phyloP scores from a whole-genome alignment of 2,113 vertebrate genomes.

The Podocnemis expansa region DNA sequence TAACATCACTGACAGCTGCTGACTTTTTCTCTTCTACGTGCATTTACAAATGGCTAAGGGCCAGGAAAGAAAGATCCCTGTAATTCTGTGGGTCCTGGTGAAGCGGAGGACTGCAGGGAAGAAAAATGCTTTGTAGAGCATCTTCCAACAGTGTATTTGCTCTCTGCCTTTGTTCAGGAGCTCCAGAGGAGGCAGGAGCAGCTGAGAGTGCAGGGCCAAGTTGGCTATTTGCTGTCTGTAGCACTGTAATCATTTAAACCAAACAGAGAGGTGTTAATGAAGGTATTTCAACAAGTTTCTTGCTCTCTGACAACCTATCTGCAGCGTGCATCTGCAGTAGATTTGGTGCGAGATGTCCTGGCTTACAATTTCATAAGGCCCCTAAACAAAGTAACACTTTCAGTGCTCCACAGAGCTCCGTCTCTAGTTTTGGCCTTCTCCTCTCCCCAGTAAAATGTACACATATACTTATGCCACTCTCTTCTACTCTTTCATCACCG shows the following conservation, averaged over 20 bases:
- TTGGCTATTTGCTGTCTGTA: background rate
- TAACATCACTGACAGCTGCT: background rate
- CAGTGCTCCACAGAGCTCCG: background rate
- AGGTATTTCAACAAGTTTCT: background rate
- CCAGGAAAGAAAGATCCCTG: background rate
- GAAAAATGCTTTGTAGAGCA: accelerated
- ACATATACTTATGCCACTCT: background rate
- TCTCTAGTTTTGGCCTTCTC: background rate
- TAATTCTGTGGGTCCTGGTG: background rate
- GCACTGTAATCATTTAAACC: background rate
- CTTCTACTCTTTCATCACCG: background rate
- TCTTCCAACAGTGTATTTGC: accelerated
- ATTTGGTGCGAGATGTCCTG: background rate
- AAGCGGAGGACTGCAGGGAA: background rate
- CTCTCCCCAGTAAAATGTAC: background rate
- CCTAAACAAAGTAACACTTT: background rate
- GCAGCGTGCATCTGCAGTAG: background rate
- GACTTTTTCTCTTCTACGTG: background rate
- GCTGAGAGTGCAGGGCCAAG: background rate
- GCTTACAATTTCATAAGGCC: background rate
- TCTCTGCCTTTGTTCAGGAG: background rate
- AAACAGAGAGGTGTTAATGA: background rate
- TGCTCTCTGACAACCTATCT: background rate
- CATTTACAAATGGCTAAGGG: background rate
- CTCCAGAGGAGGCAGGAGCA: no score